phyloP scores from a whole-genome alignment of 2,888 invertebrate genomes.

The Hemicrepidius hirtus region DNA sequence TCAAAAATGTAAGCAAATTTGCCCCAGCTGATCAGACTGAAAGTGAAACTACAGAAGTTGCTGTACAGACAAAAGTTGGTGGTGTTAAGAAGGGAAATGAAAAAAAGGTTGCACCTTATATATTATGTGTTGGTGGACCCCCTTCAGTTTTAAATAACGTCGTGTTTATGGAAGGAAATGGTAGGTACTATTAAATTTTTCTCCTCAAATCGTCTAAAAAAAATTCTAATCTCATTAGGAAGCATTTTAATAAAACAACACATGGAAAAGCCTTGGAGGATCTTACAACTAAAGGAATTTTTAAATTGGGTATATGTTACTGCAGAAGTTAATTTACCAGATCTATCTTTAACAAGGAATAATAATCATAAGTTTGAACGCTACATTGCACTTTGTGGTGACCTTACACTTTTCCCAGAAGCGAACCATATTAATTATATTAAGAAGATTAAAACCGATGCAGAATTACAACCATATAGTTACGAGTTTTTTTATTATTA shows the following conservation, averaged over 20 bases:
- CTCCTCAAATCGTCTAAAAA: too few species aligned
- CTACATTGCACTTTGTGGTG: conserved; percentile 50
- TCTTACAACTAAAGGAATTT: conserved; percentile 46
- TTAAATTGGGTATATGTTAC: conserved; percentile 54
- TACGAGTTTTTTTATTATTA: conserved; percentile 51
- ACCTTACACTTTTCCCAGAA: conserved; percentile 31
- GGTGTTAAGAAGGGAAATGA: conserved; percentile 19
- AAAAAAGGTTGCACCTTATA: conserved; percentile 51
- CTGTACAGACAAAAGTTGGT: conserved; percentile 31
- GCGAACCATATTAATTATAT: conserved; percentile 42
- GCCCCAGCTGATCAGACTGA: background rate
- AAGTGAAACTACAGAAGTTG: background rate
- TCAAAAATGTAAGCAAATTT: conserved; percentile 18
- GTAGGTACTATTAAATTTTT: conserved; percentile 28
- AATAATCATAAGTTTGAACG: conserved; percentile 50
- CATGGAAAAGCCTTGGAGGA: conserved; percentile 50
- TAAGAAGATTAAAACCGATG: conserved; percentile 19
- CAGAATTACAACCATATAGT: conserved; percentile 43
- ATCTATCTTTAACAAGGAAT: conserved; percentile 49
- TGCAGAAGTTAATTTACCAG: conserved; percentile 53
- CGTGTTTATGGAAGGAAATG: conserved; percentile 49
- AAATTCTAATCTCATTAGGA: too few species aligned
- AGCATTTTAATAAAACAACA: conserved; percentile 53
- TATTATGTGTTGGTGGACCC: conserved; percentile 49
- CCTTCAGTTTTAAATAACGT: conserved; percentile 53